phyloP scores from a whole-genome alignment of 2,888 invertebrate genomes.

The Leptodirus hochenwartii region DNA sequence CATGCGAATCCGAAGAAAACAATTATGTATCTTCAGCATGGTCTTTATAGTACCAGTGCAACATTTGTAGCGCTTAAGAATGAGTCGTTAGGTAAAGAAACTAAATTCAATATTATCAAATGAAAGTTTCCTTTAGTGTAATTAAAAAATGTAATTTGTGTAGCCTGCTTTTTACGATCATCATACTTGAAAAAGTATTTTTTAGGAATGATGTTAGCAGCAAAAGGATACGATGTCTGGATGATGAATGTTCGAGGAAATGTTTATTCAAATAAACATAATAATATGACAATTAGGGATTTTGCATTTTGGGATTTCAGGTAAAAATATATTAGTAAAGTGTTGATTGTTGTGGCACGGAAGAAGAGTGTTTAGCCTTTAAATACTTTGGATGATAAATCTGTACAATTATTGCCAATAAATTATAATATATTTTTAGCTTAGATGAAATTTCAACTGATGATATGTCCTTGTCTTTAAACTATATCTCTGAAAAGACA shows the following conservation, averaged over 20 bases:
- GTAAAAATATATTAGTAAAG: constrained; percentile 14
- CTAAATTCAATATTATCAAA: background rate
- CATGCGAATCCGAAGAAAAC: constrained; percentile 15
- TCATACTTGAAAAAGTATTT: constrained; percentile 8
- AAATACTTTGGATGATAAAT: too few species aligned
- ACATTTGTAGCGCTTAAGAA: constrained; percentile 21
- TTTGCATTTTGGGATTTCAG: constrained; percentile 23
- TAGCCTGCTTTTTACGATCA: background rate
- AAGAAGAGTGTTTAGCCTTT: background rate
- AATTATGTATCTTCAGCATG: constrained; percentile 24
- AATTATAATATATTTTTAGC: constrained; percentile 13
- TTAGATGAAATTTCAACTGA: constrained; percentile 21
- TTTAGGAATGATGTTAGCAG: constrained; percentile 28
- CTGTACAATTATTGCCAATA: background rate
- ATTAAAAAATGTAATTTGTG: constrained; percentile 2
- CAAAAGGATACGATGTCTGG: constrained; percentile 37
- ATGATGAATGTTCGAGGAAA: constrained; percentile 28
- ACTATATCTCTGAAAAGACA: constrained; percentile 18
- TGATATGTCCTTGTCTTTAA: constrained; percentile 21
- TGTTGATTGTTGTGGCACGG: background rate
- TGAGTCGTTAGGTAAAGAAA: constrained; percentile 22
- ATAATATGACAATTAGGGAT: constrained; percentile 19
- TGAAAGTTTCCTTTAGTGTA: background rate
- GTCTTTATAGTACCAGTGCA: constrained; percentile 20
- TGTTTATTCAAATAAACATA: constrained; percentile 21